Percentiles rank a stretch among this genome's conserved stretches.
These are phyloP conservation scores for Brachynemurus nebulosus DNA, from an alignment of 2,888 invertebrate species.

Conservation along the genomic window DNA sequence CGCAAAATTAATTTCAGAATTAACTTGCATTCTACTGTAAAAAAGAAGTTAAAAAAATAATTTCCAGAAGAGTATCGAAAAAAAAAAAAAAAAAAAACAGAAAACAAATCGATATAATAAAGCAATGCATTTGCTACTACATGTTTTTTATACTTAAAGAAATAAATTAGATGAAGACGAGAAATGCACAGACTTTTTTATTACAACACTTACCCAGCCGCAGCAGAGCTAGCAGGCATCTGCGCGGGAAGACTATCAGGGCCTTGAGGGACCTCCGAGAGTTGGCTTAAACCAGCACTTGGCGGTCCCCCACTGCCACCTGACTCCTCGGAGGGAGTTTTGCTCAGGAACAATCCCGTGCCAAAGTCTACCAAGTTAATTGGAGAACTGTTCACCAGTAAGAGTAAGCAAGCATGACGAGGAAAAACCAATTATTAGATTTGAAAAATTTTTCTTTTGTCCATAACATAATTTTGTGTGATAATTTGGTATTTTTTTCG, in stretches of 20 bases:
- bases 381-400: constrained; percentile 53
- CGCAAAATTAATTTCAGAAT: too few relatives aligned
- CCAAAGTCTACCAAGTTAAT: constrained; percentile 94
- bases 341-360: constrained; percentile 83
- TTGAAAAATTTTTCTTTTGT: background rate
- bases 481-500: background rate
- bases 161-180: background rate
- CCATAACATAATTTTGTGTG: background rate
- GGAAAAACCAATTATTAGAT: constrained; percentile 20
- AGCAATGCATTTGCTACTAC: too few relatives aligned
- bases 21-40: too few relatives aligned
- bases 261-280: constrained; percentile 26
- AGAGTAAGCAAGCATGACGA: constrained; percentile 8
- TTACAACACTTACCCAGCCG: constrained; percentile 12
- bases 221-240: constrained; percentile 17
- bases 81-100: too few relatives aligned
- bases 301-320: constrained; percentile 51
- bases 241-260: constrained; percentile 28
- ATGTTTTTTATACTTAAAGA: background rate
- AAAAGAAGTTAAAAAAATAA: too few relatives aligned
- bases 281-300: constrained; percentile 40
- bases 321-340: constrained; percentile 83
- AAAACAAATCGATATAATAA: too few relatives aligned
- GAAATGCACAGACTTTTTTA: background rate
- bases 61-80: too few relatives aligned